Percentiles rank a stretch among this genome's conserved stretches.
Conservation (phyloP, 2,797 vertebrate genomes). For the Acanthis flammea region DNA sequence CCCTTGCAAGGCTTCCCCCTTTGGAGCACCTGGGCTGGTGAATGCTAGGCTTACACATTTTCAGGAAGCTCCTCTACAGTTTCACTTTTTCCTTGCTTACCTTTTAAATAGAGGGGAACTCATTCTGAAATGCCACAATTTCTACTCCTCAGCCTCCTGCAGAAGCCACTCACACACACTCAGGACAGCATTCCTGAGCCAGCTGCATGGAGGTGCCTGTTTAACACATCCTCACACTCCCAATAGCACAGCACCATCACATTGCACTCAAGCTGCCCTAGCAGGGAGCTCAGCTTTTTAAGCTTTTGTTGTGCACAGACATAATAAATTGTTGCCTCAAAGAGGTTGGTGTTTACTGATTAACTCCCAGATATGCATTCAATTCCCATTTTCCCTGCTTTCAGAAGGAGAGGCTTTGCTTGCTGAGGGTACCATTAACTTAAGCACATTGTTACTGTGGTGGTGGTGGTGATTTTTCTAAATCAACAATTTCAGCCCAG, state of each 20-base stretch:
- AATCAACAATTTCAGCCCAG: neutral
- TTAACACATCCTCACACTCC: neutral
- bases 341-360: neutral
- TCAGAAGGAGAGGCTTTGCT: neutral
- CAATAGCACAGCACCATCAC: neutral
- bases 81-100: neutral
- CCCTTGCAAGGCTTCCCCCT: neutral
- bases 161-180: neutral
- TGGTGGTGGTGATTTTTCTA: neutral
- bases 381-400: neutral
- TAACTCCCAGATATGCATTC: neutral
- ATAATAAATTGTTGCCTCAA: constrained; percentile 16
- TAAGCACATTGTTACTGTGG: neutral
- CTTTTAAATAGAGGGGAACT: neutral
- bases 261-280: neutral
- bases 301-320: neutral
- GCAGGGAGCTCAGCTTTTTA: constrained; percentile 9
- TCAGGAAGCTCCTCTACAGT: neutral
- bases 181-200: neutral
- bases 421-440: neutral
- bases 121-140: neutral
- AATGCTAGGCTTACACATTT: neutral
- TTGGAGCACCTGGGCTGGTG: neutral
- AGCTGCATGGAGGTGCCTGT: neutral
- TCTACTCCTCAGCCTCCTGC: neutral